Conservation (phyloP, 2,888 invertebrate genomes). For the Caenorhabditis sp. region DNA sequence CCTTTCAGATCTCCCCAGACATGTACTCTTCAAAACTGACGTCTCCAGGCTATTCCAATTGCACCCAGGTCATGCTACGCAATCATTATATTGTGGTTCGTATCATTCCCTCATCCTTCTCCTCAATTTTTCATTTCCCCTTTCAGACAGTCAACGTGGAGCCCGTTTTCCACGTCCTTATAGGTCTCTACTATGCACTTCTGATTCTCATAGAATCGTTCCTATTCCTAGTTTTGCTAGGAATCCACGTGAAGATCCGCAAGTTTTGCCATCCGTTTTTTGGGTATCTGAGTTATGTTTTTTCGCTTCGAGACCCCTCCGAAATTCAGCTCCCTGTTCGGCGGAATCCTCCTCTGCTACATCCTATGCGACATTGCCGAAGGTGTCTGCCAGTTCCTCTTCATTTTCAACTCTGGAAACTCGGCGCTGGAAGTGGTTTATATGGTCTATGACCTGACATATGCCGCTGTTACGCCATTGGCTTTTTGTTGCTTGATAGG, state of each 20-base stretch:
- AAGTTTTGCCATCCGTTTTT: conserved; percentile 47
- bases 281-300: too few relatives aligned
- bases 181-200: conserved; percentile 40
- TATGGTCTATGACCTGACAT: conserved; percentile 19
- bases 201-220: conserved; percentile 21
- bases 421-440: conserved; percentile 1
- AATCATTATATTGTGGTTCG: conserved; percentile 45
- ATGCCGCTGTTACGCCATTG: conserved; percentile 38
- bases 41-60: conserved; percentile 14
- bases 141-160: conserved; percentile 25
- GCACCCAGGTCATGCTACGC: conserved; percentile 48
- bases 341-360: conserved; percentile 28
- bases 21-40: conserved; percentile 27
- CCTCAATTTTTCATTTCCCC: background rate
- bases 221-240: conserved; percentile 8
- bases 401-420: conserved; percentile 15
- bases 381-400: conserved; percentile 32
- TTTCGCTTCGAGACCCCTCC: too few relatives aligned
- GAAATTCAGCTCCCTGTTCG: conserved; percentile 47
- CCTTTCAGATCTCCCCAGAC: too few relatives aligned
- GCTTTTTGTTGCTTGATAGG: conserved; percentile 49
- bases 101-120: too few relatives aligned
- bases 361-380: conserved; percentile 28
- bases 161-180: conserved; percentile 2
- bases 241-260: conserved; percentile 32